These are phyloP conservation scores for Calephelis nemesis DNA, from an alignment of 1,140 invertebrate species.

Conservation along the genomic window DNA sequence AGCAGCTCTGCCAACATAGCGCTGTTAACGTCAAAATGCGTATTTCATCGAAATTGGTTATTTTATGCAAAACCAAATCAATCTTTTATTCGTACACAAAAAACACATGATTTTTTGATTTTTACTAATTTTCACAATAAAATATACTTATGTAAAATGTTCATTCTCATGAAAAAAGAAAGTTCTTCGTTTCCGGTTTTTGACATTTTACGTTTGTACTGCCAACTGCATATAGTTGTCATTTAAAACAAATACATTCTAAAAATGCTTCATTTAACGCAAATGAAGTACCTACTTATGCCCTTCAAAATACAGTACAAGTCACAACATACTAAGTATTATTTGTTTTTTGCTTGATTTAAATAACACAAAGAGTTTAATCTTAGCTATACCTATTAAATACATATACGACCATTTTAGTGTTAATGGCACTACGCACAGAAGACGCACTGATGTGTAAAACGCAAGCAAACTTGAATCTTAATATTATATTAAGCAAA, in stretches of 20 bases:
- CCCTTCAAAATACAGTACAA: too few species aligned
- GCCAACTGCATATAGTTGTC: not conserved
- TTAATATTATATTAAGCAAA: too few species aligned
- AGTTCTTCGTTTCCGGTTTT: not conserved
- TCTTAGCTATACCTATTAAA: too few species aligned
- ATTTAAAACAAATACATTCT: not conserved
- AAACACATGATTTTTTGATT: not conserved
- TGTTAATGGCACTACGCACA: too few species aligned
- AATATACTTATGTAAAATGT: not conserved
- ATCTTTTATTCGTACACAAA: not conserved
- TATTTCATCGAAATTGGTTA: conserved; percentile 18
- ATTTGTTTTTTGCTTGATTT: too few species aligned
- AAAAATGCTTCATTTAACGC: not conserved
- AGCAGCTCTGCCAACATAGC: conserved; percentile 51
- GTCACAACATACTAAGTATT: too few species aligned
- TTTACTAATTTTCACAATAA: not conserved
- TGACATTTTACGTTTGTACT: not conserved
- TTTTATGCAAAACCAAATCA: not conserved
- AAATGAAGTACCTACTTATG: not conserved
- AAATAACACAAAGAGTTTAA: too few species aligned
- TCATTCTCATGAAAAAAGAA: not conserved
- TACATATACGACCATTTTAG: too few species aligned
- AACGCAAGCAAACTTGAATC: too few species aligned
- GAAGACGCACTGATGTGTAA: too few species aligned
- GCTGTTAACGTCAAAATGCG: conserved; percentile 24